Evolutionary conservation across 1,140 invertebrate genomes (phyloP).

Genomic region (Drosophila ambigua): DNA sequence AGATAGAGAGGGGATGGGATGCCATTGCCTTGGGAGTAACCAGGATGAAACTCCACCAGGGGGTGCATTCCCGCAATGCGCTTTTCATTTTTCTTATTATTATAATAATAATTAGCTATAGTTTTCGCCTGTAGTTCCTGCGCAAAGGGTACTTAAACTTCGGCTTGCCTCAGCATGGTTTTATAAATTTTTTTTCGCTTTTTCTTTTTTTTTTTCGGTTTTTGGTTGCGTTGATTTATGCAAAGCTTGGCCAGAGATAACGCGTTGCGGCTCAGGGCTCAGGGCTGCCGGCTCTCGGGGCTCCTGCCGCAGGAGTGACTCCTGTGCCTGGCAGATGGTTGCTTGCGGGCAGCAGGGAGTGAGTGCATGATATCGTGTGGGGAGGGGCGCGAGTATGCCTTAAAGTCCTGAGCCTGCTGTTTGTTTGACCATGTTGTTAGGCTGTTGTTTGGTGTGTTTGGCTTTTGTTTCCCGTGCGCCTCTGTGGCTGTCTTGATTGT

Average conservation of each 20-base stretch:
- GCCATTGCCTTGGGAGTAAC: too few species aligned
- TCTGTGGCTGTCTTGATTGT: constrained; percentile 52
- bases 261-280: constrained; percentile 63
- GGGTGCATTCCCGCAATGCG: too few species aligned
- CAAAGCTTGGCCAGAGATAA: constrained; percentile 73
- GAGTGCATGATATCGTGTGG: neutral
- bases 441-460: constrained; percentile 42
- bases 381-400: constrained; percentile 5
- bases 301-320: neutral
- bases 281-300: constrained; percentile 1
- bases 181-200: constrained; percentile 16
- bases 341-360: neutral
- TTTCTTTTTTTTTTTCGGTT: constrained; percentile 17
- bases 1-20: too few species aligned
- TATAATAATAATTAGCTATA: too few species aligned
- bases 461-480: constrained; percentile 64
- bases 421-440: constrained; percentile 64
- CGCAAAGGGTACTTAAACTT: too few species aligned
- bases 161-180: too few species aligned
- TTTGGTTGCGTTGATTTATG: constrained; percentile 71
- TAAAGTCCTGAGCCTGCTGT: constrained; percentile 50
- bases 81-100: too few species aligned
- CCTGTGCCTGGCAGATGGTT: constrained; percentile 51
- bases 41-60: too few species aligned
- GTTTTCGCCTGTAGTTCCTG: too few species aligned